Evolutionary conservation across 2,113 vertebrate species (phyloP), one percentile per base, ranked within the genome.

Genomic region (Grus americana): DNA sequence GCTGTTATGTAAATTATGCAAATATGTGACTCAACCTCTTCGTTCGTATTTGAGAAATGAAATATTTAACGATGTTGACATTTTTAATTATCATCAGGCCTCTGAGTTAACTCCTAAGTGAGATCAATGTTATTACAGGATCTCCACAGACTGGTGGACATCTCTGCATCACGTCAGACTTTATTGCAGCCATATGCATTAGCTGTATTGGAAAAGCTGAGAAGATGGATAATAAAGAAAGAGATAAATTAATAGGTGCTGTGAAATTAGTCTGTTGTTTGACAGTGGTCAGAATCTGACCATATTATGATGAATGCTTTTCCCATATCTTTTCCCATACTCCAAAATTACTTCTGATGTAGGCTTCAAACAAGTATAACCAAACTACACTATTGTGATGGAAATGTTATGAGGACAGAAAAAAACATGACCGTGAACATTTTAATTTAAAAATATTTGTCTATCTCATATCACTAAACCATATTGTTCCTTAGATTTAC

Each of bases 11-110:
- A 95, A 95, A 95, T 94, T 96, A 93, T 92, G 83, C 76, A 96
- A 96, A 96, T 92, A 57, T 52, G 36, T 91, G 70, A 79, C 78
- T 97, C 94, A 94, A 34, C 38, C 50, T 91, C 89, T 85, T 95
- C 32, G 0, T 89, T 96, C 38, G 0, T 88, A 75, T 93, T 94
- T 75, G 76, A 96, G 78, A 68, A 95, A 96, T 72, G 52, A 96
- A 97, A 92, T 97, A 92, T 91, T 94, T 96, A 96, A 97, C 90
- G 92, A 95, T 92, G 88, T 89, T 96, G 94, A 93, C 90, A 95
- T 97, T 95, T 96, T 94, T 87, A 93, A 95, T 96, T 94, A 95
- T 62, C 70, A 90, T 81, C 71, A 93, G 83, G 42, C 29, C 49
- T 92, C 62, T 76, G 73, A 90, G 70, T 93, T 94, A 91, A 55